Base-by-base conservation (phyloP, 2,113 vertebrate genomes). In the Vanacampus margaritifer region DNA sequence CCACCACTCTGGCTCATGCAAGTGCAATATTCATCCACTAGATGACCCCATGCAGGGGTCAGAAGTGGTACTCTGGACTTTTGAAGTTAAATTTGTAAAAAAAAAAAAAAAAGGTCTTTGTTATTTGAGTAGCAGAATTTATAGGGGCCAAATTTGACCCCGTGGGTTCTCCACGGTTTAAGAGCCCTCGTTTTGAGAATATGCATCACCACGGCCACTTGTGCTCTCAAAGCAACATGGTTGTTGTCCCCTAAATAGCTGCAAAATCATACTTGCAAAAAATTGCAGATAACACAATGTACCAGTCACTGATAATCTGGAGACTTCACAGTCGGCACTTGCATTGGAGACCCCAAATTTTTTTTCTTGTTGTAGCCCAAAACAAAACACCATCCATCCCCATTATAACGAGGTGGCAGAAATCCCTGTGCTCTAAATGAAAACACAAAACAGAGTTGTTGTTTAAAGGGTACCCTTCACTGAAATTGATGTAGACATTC, bases 281-380 rank as follows among this genome's bases (percentile, higher is more conserved):
- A 32, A 51, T 26, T 23, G 6, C 19, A 24, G 51, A 54, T 54
- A 50, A 45, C 46, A 58, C 41, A 61, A 7, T 39, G 54, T 32
- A 32, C 21, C 8, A 53, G 24, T 26, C 43, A 53, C 3, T 56
- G n/a, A 53, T 64, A 56, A 48, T 45, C 39, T 12, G 6, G 26
- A 62, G 32, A 67, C 39, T 48, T n/a, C 7, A 21, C 51, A 43
- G 41, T 51, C 50, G 58, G 53, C 35, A 10, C 43, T 65, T 61
- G 9, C 19, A 36, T 7, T 28, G 41, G n/a, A 50, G 21, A 6
- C n/a, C n/a, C n/a, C 36, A 37, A 70, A 75, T 36, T 60, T 69
- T 65, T 48, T 36, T n/a, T 56, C 3, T 11, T 16, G 2, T 32
- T 67, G 16, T 16, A 51, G 24, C 54, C 51, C 28, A 71, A 32